Base-by-base conservation (phyloP, 2,797 vertebrate species). In the Chiroxiphia lanceolata region DNA sequence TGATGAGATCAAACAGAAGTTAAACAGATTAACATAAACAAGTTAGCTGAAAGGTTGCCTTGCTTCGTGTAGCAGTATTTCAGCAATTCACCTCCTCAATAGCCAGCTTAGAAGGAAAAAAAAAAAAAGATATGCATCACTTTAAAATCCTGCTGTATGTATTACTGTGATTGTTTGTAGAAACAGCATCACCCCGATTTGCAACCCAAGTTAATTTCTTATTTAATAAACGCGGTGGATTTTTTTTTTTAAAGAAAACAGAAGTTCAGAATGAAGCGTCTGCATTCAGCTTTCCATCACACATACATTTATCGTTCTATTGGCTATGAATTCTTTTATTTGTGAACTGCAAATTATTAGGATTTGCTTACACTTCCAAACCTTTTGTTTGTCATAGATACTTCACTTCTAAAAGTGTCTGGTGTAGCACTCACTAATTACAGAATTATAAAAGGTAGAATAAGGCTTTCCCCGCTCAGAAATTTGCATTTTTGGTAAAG, bases 381-480 rank as follows among this genome's bases (percentile, higher is more conserved):
- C 68, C 36, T 88, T 63, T 82, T 87, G 72, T 77, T 93, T 91
- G 87, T 61, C 87, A 88, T 74, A 88, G 95, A 93, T 80, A 94
- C 40, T 83, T 85, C 88, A 91, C 77, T 95, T 92, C 74, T 83
- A 85, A 79, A 82, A 92, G 82, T 95, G 94, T 90, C 82, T 88
- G 85, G 79, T 87, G 79, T 94, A 90, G 91, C 91, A 85, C 65
- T 96, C 87, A 60, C 76, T 96, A 92, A 93, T 90, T 89, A 86
- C 70, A 93, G 92, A 86, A 96, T 94, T 94, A 97, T 75, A 94
- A 97, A 97, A 97, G 91, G 95, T 78, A 96, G 86, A 96, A 65
- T 94, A 95, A 94, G 89, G 96, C 93, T 95, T 96, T 94, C 84
- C 90, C 90, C 5, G 4, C 74, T 96, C 94, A 82, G 76, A 84